Conservation (phyloP, 1,140 invertebrate genomes). For the Goniozus legneri region DNA sequence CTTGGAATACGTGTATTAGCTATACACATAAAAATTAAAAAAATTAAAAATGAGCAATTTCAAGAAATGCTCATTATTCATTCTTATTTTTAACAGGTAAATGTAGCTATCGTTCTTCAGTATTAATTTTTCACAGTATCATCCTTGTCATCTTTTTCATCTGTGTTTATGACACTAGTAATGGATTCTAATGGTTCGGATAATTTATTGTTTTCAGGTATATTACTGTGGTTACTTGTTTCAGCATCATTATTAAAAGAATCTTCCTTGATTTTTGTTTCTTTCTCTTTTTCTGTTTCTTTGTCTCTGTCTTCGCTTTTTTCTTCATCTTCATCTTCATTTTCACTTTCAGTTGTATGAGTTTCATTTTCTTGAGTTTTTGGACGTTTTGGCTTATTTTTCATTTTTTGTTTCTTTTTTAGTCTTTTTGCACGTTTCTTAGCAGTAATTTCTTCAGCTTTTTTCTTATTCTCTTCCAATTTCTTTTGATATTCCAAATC, state of each 20-base stretch:
- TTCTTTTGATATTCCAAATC: slow-evolving; percentile 81
- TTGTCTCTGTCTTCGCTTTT: slow-evolving; percentile 7
- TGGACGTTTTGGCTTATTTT: slow-evolving; percentile 50
- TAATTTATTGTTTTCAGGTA: too few species aligned
- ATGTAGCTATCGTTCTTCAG: too few species aligned
- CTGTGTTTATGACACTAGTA: too few species aligned
- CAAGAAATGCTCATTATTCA: not conserved
- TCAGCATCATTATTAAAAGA: too few species aligned
- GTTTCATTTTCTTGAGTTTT: slow-evolving; percentile 1
- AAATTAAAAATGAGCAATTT: not conserved
- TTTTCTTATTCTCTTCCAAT: slow-evolving; percentile 73
- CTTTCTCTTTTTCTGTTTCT: too few species aligned
- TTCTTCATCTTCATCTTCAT: slow-evolving; percentile 3
- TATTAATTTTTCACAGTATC: slow-evolving; percentile 1
- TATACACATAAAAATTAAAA: not conserved
- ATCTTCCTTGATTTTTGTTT: too few species aligned
- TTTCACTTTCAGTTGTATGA: not conserved
- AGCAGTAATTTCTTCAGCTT: slow-evolving; percentile 75
- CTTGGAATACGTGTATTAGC: slow-evolving; percentile 5
- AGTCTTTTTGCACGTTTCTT: slow-evolving; percentile 81
- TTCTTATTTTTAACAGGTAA: not conserved
- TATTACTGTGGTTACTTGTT: too few species aligned
- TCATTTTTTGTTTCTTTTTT: slow-evolving; percentile 68
- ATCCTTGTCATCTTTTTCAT: slow-evolving; percentile 15
- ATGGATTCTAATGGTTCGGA: too few species aligned